Conservation (phyloP, 2,888 invertebrate species). For the Eulithis testata region DNA sequence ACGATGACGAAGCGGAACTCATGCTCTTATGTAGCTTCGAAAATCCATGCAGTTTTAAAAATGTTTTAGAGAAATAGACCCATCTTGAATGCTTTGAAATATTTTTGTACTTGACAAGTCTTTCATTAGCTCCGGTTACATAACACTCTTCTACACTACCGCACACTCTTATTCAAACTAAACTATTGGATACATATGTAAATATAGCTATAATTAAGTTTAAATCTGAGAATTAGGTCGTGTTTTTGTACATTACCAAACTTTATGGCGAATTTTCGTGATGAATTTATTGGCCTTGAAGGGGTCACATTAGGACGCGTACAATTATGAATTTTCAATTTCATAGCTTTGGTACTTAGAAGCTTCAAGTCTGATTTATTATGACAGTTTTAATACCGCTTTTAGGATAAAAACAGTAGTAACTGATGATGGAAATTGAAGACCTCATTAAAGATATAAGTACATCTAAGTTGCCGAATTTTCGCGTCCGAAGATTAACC, state of each 20-base stretch:
- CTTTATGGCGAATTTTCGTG: conserved; percentile 44
- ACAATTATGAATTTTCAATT: background rate
- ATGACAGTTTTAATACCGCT: no score
- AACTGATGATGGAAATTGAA: no score
- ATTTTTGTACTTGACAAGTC: conserved; percentile 67
- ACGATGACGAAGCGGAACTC: background rate
- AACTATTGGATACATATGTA: conserved; percentile 61
- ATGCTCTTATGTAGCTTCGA: background rate
- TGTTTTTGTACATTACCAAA: conserved; percentile 47
- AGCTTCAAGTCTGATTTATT: no score
- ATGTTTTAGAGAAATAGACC: conserved; percentile 7
- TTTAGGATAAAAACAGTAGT: no score
- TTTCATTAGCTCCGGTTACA: conserved; percentile 47
- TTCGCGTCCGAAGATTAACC: conserved; percentile 6
- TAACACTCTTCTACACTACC: conserved; percentile 22
- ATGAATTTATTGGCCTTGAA: conserved; percentile 14
- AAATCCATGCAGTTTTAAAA: background rate
- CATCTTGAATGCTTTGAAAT: conserved; percentile 29
- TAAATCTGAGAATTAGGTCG: conserved; percentile 41
- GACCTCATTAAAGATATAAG: background rate
- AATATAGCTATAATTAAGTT: conserved; percentile 63
- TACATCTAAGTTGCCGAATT: conserved; percentile 1
- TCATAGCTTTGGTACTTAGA: no score
- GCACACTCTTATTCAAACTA: conserved; percentile 50
- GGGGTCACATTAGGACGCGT: conserved; percentile 7